phyloP scores from a whole-genome alignment of 2,113 vertebrate species.

The Dinomys branickii region DNA sequence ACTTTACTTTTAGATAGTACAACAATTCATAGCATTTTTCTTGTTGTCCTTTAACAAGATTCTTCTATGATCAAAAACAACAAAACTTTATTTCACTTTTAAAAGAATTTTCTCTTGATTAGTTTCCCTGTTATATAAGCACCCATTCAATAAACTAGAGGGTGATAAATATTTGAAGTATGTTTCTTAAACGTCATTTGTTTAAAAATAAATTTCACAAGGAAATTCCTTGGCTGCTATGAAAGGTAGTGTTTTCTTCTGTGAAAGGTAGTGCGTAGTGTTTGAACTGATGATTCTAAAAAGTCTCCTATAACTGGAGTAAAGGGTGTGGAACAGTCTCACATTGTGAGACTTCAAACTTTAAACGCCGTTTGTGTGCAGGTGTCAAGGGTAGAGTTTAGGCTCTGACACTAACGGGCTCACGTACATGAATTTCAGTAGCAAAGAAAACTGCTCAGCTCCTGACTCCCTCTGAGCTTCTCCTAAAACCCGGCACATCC shows the following conservation, averaged over 20 bases:
- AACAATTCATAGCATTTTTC: not conserved
- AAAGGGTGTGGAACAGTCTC: not conserved
- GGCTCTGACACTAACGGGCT: not conserved
- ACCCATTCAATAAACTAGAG: not conserved
- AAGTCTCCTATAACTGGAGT: not conserved
- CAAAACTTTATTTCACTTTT: not conserved
- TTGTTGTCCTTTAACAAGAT: not conserved
- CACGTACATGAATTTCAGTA: not conserved
- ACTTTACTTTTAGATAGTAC: not conserved
- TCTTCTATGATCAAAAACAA: not conserved
- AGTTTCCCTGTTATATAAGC: constrained; percentile 3
- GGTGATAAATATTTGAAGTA: not conserved
- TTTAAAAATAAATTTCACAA: constrained; percentile 33
- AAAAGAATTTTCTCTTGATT: constrained; percentile 41
- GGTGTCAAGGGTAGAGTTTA: not conserved
- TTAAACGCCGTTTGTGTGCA: not conserved
- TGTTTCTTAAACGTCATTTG: not conserved
- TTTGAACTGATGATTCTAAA: not conserved
- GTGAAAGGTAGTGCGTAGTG: not conserved
- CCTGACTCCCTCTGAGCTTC: not conserved
- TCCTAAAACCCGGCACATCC: not conserved
- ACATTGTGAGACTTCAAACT: constrained; percentile 4
- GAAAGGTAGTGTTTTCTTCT: not conserved
- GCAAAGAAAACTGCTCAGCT: not conserved
- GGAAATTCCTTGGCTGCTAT: not conserved